Base-by-base conservation (phyloP, 2,797 vertebrate genomes). In the Mycteria americana region DNA sequence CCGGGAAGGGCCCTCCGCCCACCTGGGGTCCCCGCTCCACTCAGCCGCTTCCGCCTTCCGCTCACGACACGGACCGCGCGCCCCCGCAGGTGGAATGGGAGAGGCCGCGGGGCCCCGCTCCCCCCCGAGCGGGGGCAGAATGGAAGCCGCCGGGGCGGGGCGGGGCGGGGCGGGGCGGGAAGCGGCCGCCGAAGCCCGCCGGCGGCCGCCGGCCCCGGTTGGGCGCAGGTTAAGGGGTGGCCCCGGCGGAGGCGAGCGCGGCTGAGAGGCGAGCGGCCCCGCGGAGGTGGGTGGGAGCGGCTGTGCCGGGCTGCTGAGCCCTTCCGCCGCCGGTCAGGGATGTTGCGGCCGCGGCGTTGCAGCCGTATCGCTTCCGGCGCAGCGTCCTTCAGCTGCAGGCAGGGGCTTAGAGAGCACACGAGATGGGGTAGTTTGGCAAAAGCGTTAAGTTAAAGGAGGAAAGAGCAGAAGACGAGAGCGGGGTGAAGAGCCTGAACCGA, bases 401-500 rank as follows among this genome's bases (percentile, higher is more conserved):
- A 24, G 3, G 54, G 57, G 72, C 39, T 33, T 2, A 2, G 54
- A 14, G 30, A 51, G 30, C 30, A 2, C 41, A 7, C 15, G 54
- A 16, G 25, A 9, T 3, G 11, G 3, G 54, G 8, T 4, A 2
- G 59, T 7, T 63, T 9, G 37, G 48, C 30, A 22, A 13, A 18
- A 56, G 8, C 54, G 18, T 9, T 9, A 13, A 57, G 33, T 23
- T 9, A 12, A 14, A n/a, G 11, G 56, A 15, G 33, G 33, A 35
- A 10, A 23, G 33, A 30, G 62, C 11, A 3, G 30, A 10, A 30
- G 25, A 17, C 2, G 25, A 6, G 70, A 35, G 15, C 6, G 57
- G 11, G 31, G 12, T 0, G 63, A 7, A 7, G 70, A 35, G 13
- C 1, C 6, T 5, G 48, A 54, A 18, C 57, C 57, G 19, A 22